Conservation (phyloP, 2,113 vertebrate species). For the Scartelaos histophorus region DNA sequence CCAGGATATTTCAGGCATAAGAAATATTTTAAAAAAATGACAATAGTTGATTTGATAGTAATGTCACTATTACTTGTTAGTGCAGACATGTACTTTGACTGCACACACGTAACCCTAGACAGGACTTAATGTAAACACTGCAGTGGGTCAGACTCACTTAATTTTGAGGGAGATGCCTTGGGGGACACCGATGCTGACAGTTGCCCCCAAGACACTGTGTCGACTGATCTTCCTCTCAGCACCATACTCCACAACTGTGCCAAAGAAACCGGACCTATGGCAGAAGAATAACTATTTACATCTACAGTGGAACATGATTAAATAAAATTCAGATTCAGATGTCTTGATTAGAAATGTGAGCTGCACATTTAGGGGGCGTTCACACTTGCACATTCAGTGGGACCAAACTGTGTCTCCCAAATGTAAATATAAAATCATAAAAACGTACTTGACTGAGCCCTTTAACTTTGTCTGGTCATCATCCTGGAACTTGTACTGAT, state of each 20-base stretch:
- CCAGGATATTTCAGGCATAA: neutral
- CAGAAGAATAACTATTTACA: neutral
- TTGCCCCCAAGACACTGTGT: slow-evolving; percentile 92
- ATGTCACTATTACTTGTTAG: no score
- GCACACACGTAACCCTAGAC: no score
- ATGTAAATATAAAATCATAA: neutral
- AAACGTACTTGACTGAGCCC: slow-evolving; percentile 91
- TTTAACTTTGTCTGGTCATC: slow-evolving; percentile 96
- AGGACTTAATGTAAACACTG: no score
- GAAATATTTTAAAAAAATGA: no score
- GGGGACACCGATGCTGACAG: slow-evolving; percentile 92
- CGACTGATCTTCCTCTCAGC: slow-evolving; percentile 97
- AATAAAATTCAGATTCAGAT: no score
- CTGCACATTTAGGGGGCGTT: no score
- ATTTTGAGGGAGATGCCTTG: slow-evolving; percentile 96
- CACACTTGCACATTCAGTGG: no score
- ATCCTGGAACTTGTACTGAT: slow-evolving; percentile 98
- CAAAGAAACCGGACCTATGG: slow-evolving; percentile 92
- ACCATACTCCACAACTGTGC: slow-evolving; percentile 93
- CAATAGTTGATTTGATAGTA: no score
- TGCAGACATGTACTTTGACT: no score
- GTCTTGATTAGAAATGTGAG: no score
- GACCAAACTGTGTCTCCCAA: neutral
- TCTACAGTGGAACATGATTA: neutral
- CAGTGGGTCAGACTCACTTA: slow-evolving; percentile 81